Percentiles rank a stretch among this genome's conserved stretches.
These are phyloP conservation scores for Toxotes chatareus DNA, from an alignment of 2,113 vertebrate genomes.

Conservation along the genomic window DNA sequence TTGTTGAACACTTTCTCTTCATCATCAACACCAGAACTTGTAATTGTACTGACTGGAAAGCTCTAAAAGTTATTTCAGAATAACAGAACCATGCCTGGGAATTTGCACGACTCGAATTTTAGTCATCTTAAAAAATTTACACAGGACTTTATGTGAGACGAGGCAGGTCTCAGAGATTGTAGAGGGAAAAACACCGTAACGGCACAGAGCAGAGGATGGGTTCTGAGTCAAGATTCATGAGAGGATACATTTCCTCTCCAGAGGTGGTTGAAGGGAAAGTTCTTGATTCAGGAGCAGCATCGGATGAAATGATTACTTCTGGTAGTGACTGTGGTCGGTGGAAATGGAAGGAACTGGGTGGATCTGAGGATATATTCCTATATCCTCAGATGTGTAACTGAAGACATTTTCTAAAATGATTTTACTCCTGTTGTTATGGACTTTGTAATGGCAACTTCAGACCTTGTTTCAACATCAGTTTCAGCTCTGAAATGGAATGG, in stretches of 20 bases:
- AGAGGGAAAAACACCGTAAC: conserved; percentile 41
- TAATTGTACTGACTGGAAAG: not conserved
- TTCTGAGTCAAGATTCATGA: conserved; percentile 55
- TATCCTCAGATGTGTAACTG: conserved; percentile 16
- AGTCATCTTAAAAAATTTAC: not conserved
- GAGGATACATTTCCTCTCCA: conserved; percentile 42
- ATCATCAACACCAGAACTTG: not conserved
- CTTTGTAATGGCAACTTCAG: conserved; percentile 20
- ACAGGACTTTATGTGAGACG: not conserved
- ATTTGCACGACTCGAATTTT: conserved; percentile 3
- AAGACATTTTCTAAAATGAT: conserved; percentile 14
- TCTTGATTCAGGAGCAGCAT: conserved; percentile 55
- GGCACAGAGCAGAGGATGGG: conserved; percentile 26
- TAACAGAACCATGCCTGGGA: not conserved
- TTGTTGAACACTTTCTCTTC: too few species aligned
- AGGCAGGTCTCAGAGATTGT: conserved; percentile 22
- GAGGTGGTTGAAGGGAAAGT: conserved; percentile 53
- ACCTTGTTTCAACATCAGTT: conserved; percentile 13
- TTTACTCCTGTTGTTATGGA: not conserved
- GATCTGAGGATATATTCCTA: conserved; percentile 17
- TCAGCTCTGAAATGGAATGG: conserved; percentile 18
- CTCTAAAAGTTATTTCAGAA: not conserved
- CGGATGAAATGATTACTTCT: conserved; percentile 56
- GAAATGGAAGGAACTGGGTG: conserved; percentile 26
- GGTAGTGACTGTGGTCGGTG: conserved; percentile 1